A percentile compares a stretch with the other conserved stretches of the same genome.
These are phyloP conservation scores for Phrynosoma platyrhinos DNA, from an alignment of 2,113 vertebrate species.

Conservation along the genomic window DNA sequence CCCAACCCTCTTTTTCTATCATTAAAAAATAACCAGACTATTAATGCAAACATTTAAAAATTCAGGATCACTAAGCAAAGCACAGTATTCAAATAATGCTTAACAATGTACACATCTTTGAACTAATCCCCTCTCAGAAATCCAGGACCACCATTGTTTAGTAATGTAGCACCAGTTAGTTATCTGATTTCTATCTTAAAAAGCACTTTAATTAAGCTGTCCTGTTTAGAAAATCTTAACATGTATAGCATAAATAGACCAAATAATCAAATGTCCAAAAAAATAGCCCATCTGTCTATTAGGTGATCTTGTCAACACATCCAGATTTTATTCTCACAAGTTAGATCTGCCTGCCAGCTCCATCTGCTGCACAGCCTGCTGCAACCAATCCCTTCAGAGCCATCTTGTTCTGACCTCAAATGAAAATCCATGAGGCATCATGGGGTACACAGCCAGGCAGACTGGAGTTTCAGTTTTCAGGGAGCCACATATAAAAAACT, in stretches of 20 bases:
- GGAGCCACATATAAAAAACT: neutral
- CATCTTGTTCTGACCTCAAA: too few relatives aligned
- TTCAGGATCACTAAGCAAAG: neutral
- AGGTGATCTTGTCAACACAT: neutral
- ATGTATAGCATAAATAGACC: too few relatives aligned
- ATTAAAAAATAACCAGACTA: neutral
- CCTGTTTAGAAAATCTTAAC: neutral
- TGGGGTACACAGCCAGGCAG: too few relatives aligned
- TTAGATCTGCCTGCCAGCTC: neutral
- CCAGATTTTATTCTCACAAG: neutral
- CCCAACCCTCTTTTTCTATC: neutral
- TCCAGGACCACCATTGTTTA: neutral
- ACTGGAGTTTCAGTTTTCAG: too few relatives aligned
- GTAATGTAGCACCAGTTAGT: neutral
- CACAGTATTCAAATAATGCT: neutral
- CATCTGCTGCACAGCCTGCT: too few relatives aligned
- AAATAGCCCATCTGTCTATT: neutral
- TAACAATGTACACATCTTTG: neutral
- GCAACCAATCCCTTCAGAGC: too few relatives aligned
- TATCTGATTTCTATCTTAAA: neutral
- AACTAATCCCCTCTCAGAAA: neutral
- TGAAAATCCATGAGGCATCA: too few relatives aligned
- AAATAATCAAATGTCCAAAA: too few relatives aligned
- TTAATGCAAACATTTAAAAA: neutral
- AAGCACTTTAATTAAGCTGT: neutral